These are phyloP conservation scores for Gastracanthus pulcherrimus DNA, from an alignment of 2,888 invertebrate species.

Conservation along the genomic window DNA sequence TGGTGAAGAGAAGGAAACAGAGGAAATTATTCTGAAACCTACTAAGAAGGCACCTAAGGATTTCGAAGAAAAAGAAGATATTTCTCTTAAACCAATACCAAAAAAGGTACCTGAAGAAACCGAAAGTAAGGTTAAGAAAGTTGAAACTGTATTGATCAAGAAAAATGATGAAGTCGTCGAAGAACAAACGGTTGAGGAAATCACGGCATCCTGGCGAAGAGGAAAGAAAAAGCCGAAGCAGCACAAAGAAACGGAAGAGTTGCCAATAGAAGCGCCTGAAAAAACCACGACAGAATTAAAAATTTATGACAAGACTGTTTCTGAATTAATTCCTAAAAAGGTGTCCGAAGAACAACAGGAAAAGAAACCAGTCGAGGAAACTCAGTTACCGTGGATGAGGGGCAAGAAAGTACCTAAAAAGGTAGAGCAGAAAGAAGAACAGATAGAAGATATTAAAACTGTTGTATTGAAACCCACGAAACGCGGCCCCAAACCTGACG, in stretches of 20 bases:
- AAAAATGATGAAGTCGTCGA: neutral
- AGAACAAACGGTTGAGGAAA: conserved; percentile 46
- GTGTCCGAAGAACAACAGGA: conserved; percentile 57
- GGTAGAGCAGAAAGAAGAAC: conserved; percentile 66
- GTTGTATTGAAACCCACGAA: conserved; percentile 64
- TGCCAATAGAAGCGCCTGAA: neutral
- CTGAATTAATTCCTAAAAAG: conserved; percentile 63
- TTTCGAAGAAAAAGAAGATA: conserved; percentile 49
- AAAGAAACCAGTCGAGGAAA: conserved; percentile 65
- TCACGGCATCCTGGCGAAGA: conserved; percentile 2
- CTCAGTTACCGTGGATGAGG: conserved; percentile 78
- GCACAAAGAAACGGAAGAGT: conserved; percentile 57
- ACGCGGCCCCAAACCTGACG: conserved; percentile 66
- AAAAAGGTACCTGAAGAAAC: conserved; percentile 48
- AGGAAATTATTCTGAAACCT: conserved; percentile 70
- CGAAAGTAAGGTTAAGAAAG: conserved; percentile 56
- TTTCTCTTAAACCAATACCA: conserved; percentile 58
- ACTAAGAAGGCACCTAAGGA: conserved; percentile 66
- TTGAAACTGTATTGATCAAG: neutral
- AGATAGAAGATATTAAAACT: conserved; percentile 57
- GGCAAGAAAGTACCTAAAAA: conserved; percentile 65
- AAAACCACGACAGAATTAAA: neutral
- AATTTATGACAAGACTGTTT: conserved; percentile 69
- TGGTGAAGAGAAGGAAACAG: conserved; percentile 65
- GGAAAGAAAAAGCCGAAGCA: conserved; percentile 19